phyloP scores from a whole-genome alignment of 2,797 vertebrate genomes.

The Enteromius unitaeniatus region DNA sequence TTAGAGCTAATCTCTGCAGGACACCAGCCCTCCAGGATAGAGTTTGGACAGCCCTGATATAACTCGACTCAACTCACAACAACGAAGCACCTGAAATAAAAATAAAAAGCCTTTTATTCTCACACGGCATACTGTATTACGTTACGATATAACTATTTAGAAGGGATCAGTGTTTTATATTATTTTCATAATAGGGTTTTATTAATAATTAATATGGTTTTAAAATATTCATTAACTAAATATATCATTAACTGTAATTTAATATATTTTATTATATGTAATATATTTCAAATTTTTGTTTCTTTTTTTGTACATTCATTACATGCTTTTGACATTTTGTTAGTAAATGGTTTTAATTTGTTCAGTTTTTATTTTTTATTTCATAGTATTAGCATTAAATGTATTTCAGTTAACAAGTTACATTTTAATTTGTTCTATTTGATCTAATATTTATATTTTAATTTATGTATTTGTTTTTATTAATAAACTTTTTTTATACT shows the following conservation, averaged over 20 bases:
- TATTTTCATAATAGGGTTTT: background rate
- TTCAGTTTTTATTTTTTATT: background rate
- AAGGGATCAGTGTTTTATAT: background rate
- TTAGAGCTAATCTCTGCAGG: no score
- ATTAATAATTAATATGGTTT: background rate
- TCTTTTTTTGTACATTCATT: background rate
- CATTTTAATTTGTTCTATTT: background rate
- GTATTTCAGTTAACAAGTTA: background rate
- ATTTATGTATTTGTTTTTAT: background rate
- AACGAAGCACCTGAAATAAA: background rate
- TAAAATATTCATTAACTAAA: no score
- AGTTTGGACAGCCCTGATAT: no score
- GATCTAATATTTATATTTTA: background rate
- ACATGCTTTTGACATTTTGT: background rate
- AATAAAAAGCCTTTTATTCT: background rate
- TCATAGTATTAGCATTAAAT: background rate
- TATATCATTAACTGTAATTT: background rate
- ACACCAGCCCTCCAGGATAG: no score
- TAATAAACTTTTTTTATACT: background rate
- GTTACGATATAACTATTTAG: background rate
- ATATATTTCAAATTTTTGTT: no score
- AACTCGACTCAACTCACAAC: background rate
- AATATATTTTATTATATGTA: no score
- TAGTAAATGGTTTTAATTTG: background rate
- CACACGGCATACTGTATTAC: background rate